Evolutionary conservation across 2,797 vertebrate species (phyloP).

Genomic region (Acanthornis magna): DNA sequence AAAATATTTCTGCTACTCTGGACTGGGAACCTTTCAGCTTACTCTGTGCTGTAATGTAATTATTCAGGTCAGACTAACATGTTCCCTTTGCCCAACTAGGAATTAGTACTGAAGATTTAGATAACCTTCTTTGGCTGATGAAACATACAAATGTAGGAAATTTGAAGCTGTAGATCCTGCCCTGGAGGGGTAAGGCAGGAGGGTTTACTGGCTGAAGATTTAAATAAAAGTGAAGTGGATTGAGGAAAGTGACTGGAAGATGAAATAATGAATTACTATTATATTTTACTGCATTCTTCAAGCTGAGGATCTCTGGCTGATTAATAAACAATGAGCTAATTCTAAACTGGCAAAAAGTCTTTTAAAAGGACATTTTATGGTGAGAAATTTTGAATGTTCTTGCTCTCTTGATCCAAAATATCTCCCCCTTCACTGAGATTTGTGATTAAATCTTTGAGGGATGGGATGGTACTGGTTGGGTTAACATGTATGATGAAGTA

Average conservation of each 20-base stretch:
- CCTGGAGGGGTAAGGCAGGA: neutral
- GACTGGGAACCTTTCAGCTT: neutral
- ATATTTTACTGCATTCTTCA: neutral
- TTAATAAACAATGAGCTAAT: neutral
- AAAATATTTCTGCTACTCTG: neutral
- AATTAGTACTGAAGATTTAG: neutral
- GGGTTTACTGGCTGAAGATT: neutral
- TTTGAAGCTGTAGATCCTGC: neutral
- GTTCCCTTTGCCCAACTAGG: neutral
- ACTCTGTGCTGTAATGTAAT: neutral
- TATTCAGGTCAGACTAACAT: neutral
- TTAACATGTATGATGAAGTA: neutral
- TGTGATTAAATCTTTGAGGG: neutral
- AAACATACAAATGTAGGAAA: neutral
- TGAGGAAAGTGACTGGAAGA: neutral
- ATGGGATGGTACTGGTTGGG: neutral
- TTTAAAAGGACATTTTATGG: neutral
- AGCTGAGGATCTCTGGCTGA: neutral
- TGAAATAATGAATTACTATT: neutral
- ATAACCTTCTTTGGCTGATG: neutral
- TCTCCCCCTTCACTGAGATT: neutral
- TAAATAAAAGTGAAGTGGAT: neutral
- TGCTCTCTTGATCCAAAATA: neutral
- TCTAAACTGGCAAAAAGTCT: neutral
- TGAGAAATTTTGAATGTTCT: neutral